Percentiles rank a stretch among this genome's conserved stretches.
Conservation (phyloP, 2,113 vertebrate species). For the Ptyas mucosa region DNA sequence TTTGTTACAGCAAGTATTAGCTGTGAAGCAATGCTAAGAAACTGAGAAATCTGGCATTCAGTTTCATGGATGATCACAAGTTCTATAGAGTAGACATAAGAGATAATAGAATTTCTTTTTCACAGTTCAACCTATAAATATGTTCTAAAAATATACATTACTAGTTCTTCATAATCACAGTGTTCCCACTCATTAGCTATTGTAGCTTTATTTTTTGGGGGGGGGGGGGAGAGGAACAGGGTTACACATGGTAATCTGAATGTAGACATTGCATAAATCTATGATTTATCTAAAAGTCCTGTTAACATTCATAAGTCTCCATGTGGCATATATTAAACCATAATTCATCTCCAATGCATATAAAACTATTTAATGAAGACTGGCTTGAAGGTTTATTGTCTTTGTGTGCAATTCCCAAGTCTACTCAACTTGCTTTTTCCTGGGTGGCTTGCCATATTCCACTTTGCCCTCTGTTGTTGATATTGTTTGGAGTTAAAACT, state of each 20-base stretch:
- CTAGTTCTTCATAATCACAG: neutral
- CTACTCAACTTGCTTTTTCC: conserved; percentile 41
- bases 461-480: conserved; percentile 53
- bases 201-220: neutral
- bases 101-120: neutral
- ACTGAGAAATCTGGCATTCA: neutral
- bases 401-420: conserved; percentile 47
- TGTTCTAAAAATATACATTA: neutral
- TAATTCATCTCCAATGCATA: conserved; percentile 44
- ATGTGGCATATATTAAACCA: conserved; percentile 38
- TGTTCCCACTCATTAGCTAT: neutral
- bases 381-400: conserved; percentile 55
- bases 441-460: conserved; percentile 59
- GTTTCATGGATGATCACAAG: neutral
- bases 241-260: neutral
- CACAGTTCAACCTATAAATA: neutral
- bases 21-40: neutral
- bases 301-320: conserved; percentile 39
- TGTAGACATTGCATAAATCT: conserved; percentile 9
- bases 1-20: neutral
- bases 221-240: neutral
- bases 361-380: conserved; percentile 63
- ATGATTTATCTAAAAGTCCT: conserved; percentile 39
- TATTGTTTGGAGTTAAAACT: conserved; percentile 57
- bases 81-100: neutral